Evolutionary conservation across 2,888 invertebrate species (phyloP).

Genomic region (Parnassius orleans): DNA sequence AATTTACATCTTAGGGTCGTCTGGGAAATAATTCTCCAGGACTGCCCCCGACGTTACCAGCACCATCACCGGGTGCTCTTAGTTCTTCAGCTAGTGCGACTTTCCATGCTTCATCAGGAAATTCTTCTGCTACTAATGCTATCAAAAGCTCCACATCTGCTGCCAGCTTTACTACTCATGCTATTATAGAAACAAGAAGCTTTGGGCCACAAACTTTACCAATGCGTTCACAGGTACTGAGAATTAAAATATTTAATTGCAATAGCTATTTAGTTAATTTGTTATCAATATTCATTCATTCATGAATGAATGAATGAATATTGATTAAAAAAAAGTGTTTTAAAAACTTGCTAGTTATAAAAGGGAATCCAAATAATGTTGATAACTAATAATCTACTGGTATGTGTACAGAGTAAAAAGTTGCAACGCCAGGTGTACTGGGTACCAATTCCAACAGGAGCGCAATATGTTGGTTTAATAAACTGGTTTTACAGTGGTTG

Average conservation of each 20-base stretch:
- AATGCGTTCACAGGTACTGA: slow-evolving; percentile 68
- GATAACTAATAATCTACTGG: no score
- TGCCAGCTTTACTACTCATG: slow-evolving; percentile 79
- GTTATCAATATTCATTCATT: no score
- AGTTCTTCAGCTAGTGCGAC: slow-evolving; percentile 84
- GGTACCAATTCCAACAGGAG: no score
- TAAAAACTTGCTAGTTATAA: no score
- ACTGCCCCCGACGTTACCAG: slow-evolving; percentile 87
- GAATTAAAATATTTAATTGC: background rate
- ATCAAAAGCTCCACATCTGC: slow-evolving; percentile 81
- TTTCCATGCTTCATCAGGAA: slow-evolving; percentile 71
- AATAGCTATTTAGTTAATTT: no score
- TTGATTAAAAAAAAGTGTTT: no score
- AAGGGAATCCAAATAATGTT: no score
- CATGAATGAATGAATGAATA: no score
- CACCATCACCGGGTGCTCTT: slow-evolving; percentile 84
- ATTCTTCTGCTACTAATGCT: slow-evolving; percentile 56
- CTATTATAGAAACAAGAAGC: slow-evolving; percentile 71
- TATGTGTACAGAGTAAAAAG: no score
- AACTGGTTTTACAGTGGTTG: no score
- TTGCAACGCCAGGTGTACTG: no score
- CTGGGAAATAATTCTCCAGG: slow-evolving; percentile 79
- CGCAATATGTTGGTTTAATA: no score
- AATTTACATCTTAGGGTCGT: slow-evolving; percentile 53
- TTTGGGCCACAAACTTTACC: slow-evolving; percentile 76